A percentile compares a stretch with the other conserved stretches of the same genome.
These are phyloP conservation scores for Leiothrix lutea DNA, from an alignment of 2,113 vertebrate species.

Conservation along the genomic window DNA sequence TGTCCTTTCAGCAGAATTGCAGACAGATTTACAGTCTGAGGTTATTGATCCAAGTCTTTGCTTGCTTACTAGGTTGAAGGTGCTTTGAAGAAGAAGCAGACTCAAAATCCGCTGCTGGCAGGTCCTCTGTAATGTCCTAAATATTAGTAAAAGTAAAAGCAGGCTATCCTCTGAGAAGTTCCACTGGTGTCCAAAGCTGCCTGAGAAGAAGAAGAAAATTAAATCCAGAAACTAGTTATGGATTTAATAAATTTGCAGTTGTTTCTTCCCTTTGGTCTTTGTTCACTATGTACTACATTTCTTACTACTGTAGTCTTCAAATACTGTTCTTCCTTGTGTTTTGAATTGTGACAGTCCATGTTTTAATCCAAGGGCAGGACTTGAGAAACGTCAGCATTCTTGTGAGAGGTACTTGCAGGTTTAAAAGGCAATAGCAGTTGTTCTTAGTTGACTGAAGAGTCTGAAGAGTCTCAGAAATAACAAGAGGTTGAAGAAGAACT, in stretches of 20 bases:
- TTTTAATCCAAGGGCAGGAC: background rate
- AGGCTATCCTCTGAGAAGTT: background rate
- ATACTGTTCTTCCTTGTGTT: background rate
- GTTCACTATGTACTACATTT: background rate
- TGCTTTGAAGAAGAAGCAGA: background rate
- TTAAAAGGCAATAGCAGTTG: background rate
- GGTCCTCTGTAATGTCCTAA: background rate
- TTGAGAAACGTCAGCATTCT: background rate
- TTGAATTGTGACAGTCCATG: background rate
- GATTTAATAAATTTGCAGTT: background rate
- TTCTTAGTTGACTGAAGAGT: background rate
- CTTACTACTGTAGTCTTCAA: background rate
- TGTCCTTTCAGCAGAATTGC: background rate
- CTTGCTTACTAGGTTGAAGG: background rate
- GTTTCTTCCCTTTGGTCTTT: background rate
- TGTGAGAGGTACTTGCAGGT: background rate
- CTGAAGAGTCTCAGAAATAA: background rate
- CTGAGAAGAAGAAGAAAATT: background rate
- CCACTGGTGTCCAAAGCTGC: background rate
- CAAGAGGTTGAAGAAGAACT: background rate
- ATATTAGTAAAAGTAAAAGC: background rate
- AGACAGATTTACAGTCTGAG: background rate
- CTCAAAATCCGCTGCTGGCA: background rate
- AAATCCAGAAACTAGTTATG: background rate
- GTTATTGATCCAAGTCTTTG: background rate